Base-by-base conservation (phyloP, 2,113 vertebrate species). In the Glaucomys volans region DNA sequence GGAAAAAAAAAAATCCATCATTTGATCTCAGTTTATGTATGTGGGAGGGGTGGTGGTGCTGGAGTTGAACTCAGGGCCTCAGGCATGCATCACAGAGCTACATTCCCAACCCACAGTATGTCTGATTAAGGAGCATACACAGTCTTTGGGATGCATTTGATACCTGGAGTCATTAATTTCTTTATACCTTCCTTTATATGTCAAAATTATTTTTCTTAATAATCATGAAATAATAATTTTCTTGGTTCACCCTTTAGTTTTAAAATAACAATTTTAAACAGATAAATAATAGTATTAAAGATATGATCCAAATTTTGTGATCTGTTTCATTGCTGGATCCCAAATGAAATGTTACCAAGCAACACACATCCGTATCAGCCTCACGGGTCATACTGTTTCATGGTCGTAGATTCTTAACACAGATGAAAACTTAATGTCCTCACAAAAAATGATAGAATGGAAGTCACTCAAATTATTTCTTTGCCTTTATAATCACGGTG, bases 201-300 rank as follows among this genome's bases (percentile, higher is more conserved):
- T 86, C 54, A 40, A 74, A 81, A 88, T 52, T 64, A 40, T 76
- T 90, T 91, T 79, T 66, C 64, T 67, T 72, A 37, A 72, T 84
- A 80, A 40, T 54, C 13, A 50, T 8, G 12, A 12, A 67, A 64
- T 44, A 83, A n/a, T 74, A 7, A 72, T 40, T 90, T 94, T 81
- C 79, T 91, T 71, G 8, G 20, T 50, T 75, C 50, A 5, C 77
- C 57, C 37, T 84, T 90, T 87, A 52, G 17, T 85, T 94, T 94
- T 57, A 75, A 97, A 71, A 69, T n/a, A 92, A 40, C 5, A 47
- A 37, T 26, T 74, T 18, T 2, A 42, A 71, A 94, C 76, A 47
- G 20, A 24, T 54, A 82, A 89, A 47, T 16, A n/a, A 8, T 37
- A 59, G 24, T 71, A 93, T 72, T 28, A 93, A 92, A 92, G 32